Percentiles rank a stretch among this genome's conserved stretches.
Evolutionary conservation across 92 coral and sea anemone genomes (phyloP).

Genomic region (Diadumene lineata): DNA sequence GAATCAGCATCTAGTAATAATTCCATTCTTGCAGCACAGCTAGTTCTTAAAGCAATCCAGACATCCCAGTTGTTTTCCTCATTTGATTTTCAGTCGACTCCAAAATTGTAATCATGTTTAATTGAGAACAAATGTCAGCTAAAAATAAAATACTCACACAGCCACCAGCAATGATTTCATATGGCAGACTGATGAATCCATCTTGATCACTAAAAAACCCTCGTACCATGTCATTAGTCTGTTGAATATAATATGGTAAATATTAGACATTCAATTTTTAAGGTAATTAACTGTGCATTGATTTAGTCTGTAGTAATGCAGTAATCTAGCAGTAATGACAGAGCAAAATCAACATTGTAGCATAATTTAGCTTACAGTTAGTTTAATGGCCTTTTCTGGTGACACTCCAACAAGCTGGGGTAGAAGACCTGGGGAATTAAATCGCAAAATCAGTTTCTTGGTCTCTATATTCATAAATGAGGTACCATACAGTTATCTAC

Average conservation of each 20-base stretch:
- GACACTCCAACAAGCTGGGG: constrained; percentile 98
- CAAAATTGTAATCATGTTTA: no score
- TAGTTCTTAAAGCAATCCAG: no score
- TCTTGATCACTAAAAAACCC: constrained; percentile 83
- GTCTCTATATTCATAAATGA: no score
- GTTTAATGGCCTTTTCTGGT: constrained; percentile 96
- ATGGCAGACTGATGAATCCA: constrained; percentile 85
- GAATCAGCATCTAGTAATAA: no score
- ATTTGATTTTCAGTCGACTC: no score
- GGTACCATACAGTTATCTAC: no score
- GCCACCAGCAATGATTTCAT: constrained; percentile 93
- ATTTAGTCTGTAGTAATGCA: background rate
- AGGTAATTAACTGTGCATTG: background rate
- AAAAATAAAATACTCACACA: constrained; percentile 83
- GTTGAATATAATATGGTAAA: constrained; percentile 5
- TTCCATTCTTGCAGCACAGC: no score
- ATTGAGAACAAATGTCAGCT: background rate
- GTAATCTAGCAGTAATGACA: no score
- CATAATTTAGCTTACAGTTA: constrained; percentile 60
- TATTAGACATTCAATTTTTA: background rate
- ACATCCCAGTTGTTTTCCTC: no score
- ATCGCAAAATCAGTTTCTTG: no score
- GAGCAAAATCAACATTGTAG: background rate
- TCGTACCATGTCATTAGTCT: constrained; percentile 96
- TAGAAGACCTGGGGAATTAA: constrained; percentile 88